phyloP scores from a whole-genome alignment of 2,797 vertebrate genomes.

The Chanos chanos region DNA sequence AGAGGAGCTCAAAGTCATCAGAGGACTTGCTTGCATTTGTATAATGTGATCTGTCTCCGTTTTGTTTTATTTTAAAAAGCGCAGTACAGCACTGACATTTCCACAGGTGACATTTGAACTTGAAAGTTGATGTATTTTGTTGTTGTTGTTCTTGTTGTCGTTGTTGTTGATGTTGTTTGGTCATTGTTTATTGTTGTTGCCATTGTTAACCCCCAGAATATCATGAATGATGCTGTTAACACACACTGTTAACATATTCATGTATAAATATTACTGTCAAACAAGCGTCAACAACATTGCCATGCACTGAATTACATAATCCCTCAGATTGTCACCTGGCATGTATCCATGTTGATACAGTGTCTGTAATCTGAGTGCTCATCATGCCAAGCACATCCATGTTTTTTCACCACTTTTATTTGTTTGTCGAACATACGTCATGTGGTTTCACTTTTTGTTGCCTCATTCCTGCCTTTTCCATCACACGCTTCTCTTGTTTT shows the following conservation, averaged over 20 bases:
- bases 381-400: no score
- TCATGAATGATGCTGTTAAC: slow-evolving; percentile 6
- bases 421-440: slow-evolving; percentile 10
- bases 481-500: slow-evolving; percentile 47
- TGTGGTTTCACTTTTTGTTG: not conserved
- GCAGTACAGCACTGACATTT: slow-evolving; percentile 7
- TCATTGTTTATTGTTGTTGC: not conserved
- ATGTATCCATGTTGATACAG: no score
- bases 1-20: no score
- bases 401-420: slow-evolving; percentile 1
- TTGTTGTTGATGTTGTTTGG: not conserved
- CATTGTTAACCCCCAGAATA: no score
- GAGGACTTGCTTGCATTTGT: no score
- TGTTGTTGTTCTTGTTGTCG: slow-evolving; percentile 8
- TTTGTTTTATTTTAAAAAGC: no score
- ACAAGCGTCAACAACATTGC: slow-evolving; percentile 5
- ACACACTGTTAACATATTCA: slow-evolving; percentile 23
- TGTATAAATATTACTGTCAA: slow-evolving; percentile 20
- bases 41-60: no score
- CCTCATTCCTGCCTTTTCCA: slow-evolving; percentile 54
- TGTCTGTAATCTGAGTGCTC: no score
- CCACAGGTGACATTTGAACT: slow-evolving; percentile 29
- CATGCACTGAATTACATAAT: slow-evolving; percentile 41
- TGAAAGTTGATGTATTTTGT: slow-evolving; percentile 15
- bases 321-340: not conserved